phyloP scores from a whole-genome alignment of 2,113 vertebrate genomes.

The Nannobrachium achirus region DNA sequence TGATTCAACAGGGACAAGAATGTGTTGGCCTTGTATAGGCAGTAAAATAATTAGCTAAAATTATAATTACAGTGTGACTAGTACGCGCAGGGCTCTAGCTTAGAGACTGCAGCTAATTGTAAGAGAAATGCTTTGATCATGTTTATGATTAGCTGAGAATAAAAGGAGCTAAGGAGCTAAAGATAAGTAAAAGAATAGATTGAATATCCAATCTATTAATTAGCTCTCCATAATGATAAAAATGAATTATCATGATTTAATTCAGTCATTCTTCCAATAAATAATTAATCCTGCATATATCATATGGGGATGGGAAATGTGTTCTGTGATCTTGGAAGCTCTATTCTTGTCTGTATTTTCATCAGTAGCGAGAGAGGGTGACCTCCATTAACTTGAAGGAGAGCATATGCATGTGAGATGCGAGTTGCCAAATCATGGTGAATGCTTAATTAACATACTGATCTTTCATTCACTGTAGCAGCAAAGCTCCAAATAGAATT shows the following conservation, averaged over 20 bases:
- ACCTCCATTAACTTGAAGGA: conserved; percentile 61
- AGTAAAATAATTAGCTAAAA: conserved; percentile 41
- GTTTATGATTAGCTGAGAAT: conserved; percentile 50
- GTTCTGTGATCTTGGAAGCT: conserved; percentile 53
- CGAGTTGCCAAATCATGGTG: conserved; percentile 32
- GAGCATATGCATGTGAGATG: conserved; percentile 35
- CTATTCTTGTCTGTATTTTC: conserved; percentile 57
- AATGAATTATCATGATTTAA: conserved; percentile 64
- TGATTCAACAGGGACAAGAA: conserved; percentile 14
- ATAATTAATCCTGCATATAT: conserved; percentile 59
- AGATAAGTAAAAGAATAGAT: conserved; percentile 43
- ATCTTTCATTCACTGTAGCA: conserved; percentile 31
- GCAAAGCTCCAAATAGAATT: background rate
- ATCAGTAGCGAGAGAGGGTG: conserved; percentile 45
- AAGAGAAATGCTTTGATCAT: conserved; percentile 61
- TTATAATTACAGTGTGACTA: conserved; percentile 40
- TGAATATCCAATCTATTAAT: conserved; percentile 59
- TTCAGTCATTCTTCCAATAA: conserved; percentile 61
- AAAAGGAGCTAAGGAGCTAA: conserved; percentile 44
- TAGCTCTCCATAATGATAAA: conserved; percentile 45
- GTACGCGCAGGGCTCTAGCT: conserved; percentile 29
- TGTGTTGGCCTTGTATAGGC: conserved; percentile 18
- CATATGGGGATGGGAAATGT: conserved; percentile 50
- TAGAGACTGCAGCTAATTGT: conserved; percentile 54
- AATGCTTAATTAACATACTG: conserved; percentile 49